Base-by-base conservation (phyloP, 2,113 vertebrate species). In the Salvelinus sp. region DNA sequence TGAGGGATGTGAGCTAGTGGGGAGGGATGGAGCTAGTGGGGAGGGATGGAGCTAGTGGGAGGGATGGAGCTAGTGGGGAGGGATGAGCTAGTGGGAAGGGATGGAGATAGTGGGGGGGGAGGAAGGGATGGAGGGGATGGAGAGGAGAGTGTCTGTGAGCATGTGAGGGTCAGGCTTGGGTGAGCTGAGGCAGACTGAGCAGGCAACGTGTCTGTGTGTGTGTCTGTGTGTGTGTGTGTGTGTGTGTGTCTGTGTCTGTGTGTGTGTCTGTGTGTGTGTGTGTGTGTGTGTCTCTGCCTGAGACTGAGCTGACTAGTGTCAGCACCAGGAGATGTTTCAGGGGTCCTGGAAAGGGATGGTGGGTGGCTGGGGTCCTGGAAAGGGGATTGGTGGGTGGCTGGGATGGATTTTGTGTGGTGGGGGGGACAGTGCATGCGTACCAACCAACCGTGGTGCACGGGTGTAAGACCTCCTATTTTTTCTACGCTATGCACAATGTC, bases 381-480 rank as follows among this genome's bases (percentile, higher is more conserved):
- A 9, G 38, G 7, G 38, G 38, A 44, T 44, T 1, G 38, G 38
- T 44, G 38, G 9, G 38, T 2, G 38, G 2, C n/a, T 44, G 38
- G 38, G 9, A 38, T 60, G 50, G 14, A 63, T 47, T 74, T 54
- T n/a, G 68, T 84, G 70, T 71, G 76, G 14, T 4, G 69, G 47
- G 6, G 64, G n/a, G 22, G 70, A 2, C 7, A 73, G 60, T 75
- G n/a, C 48, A 27, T 58, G 80, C 69, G 68, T 58, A 33, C 20
- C 14, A 1, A 9, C 50, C n/a, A 80, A 27, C 27, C 69, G 28
- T 69, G n/a, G 71, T 76, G 81, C 81, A 85, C 79, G 38, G 73
- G 81, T 74, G 76, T 27, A 68, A 44, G 12, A 9, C 2, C 38
- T 10, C 38, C 9, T 10, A 10, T 44, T 12, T 18, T 44, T 25